phyloP scores from a whole-genome alignment of 2,113 vertebrate species.

The Phylloscopus trochilus region DNA sequence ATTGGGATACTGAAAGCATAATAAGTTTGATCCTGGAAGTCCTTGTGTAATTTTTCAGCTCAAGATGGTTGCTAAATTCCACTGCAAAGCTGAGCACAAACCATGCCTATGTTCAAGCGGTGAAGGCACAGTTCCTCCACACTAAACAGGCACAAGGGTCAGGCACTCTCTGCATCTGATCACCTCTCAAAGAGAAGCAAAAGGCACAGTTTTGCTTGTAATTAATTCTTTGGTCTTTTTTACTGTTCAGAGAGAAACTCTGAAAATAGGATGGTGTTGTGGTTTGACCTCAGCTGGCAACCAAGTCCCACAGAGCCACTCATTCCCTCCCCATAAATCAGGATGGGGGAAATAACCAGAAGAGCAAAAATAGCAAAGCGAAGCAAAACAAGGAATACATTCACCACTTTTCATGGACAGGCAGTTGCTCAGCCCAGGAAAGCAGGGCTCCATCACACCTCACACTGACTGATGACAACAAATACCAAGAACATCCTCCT shows the following conservation, averaged over 20 bases:
- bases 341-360: neutral
- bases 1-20: slow-evolving; percentile 34
- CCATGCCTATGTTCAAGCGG: neutral
- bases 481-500: neutral
- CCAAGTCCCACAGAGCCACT: neutral
- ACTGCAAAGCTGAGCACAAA: neutral
- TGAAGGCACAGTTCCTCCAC: neutral
- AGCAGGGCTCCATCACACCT: neutral
- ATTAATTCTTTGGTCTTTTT: neutral
- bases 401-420: neutral
- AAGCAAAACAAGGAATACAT: neutral
- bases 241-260: neutral
- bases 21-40: slow-evolving; percentile 40
- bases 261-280: neutral
- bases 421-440: neutral
- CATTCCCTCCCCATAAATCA: neutral
- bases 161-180: neutral
- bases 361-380: neutral
- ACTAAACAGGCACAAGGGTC: neutral
- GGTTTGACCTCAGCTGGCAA: neutral
- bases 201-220: neutral
- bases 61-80: neutral
- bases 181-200: neutral
- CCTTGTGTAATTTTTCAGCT: slow-evolving; percentile 18
- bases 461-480: neutral